A percentile compares a stretch with the other conserved stretches of the same genome.
Conservation (phyloP, 2,797 vertebrate species). For the Dromococcyx pavoninus region DNA sequence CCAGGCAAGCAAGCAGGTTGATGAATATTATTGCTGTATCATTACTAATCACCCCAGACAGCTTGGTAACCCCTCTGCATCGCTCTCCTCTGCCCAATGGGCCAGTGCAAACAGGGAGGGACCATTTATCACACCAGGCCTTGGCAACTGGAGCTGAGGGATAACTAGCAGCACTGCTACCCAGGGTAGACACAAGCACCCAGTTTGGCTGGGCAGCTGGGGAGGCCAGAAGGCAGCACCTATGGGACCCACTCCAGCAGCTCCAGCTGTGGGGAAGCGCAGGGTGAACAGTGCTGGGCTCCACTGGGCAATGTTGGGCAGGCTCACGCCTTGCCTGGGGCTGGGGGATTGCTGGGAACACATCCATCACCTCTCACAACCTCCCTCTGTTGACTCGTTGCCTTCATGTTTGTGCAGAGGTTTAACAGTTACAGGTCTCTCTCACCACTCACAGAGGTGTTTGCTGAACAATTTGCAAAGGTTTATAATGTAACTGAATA, state of each 20-base stretch:
- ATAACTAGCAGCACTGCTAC: neutral
- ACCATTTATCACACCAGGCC: accelerated
- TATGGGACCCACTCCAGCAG: neutral
- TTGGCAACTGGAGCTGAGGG: neutral
- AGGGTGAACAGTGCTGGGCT: neutral
- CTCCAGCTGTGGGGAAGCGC: accelerated
- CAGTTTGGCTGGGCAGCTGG: accelerated
- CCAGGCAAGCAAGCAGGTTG: neutral
- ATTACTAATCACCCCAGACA: neutral
- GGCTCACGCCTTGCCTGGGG: neutral
- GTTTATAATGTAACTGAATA: neutral
- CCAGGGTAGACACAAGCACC: neutral
- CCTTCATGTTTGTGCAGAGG: neutral
- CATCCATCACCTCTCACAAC: neutral
- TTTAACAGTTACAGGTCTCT: neutral
- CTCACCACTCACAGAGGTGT: neutral
- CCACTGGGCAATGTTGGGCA: no score
- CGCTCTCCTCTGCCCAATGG: neutral
- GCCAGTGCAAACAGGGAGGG: neutral
- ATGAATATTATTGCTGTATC: neutral
- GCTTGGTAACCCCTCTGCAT: neutral
- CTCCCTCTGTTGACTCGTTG: neutral
- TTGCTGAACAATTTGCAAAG: neutral
- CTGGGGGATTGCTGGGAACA: neutral
- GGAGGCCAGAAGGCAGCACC: neutral